These are phyloP conservation scores for Scaptomyza montana DNA, from an alignment of 1,140 invertebrate species.

Conservation along the genomic window DNA sequence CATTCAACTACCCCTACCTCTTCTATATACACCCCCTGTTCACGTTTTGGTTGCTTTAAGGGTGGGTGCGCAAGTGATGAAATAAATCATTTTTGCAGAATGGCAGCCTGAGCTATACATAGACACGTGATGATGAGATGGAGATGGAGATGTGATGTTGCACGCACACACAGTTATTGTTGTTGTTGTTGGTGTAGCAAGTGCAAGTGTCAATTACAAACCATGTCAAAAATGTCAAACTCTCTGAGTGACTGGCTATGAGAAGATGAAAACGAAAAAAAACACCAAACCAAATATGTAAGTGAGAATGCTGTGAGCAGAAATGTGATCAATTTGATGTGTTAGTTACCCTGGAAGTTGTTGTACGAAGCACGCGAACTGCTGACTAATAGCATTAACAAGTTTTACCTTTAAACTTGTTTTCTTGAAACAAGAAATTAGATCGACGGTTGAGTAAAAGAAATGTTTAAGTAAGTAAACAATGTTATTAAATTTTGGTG, in stretches of 20 bases:
- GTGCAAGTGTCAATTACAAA: slow-evolving; percentile 83
- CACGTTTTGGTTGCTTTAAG: background rate
- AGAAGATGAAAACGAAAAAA: background rate
- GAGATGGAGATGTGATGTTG: slow-evolving; percentile 54
- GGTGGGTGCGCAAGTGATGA: slow-evolving; percentile 66
- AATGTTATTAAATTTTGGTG: too few relatives aligned
- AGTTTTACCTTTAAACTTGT: too few relatives aligned
- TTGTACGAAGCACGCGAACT: too few relatives aligned
- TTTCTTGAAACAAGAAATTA: too few relatives aligned
- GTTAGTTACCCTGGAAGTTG: too few relatives aligned
- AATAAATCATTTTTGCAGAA: slow-evolving; percentile 72
- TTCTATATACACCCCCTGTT: background rate
- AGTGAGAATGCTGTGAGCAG: too few relatives aligned
- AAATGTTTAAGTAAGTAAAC: too few relatives aligned
- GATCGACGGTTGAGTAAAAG: too few relatives aligned
- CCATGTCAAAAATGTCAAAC: slow-evolving; percentile 82
- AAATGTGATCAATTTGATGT: too few relatives aligned
- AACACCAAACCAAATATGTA: slow-evolving; percentile 8
- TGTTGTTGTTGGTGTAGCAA: slow-evolving; percentile 49
- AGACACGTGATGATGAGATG: slow-evolving; percentile 64
- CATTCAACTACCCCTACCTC: background rate
- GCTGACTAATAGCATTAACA: too few relatives aligned
- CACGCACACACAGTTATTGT: slow-evolving; percentile 27
- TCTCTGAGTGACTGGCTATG: slow-evolving; percentile 70
- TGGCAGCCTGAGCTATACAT: slow-evolving; percentile 29